A percentile compares a stretch with the other conserved stretches of the same genome.
These are phyloP conservation scores for Timandra comae DNA, from an alignment of 2,888 invertebrate genomes.

Conservation along the genomic window DNA sequence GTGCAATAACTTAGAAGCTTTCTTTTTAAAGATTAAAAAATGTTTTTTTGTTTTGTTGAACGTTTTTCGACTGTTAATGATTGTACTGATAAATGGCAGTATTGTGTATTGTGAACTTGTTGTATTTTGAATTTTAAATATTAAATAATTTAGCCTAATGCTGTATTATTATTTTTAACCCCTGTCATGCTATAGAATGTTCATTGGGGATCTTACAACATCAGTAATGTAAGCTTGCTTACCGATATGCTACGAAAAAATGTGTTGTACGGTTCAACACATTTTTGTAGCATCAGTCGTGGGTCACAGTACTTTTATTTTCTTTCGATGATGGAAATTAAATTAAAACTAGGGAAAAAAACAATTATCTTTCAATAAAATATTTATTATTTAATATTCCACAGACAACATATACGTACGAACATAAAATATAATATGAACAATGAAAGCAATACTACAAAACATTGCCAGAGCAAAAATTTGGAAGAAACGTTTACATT, in stretches of 20 bases:
- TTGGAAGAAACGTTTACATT: not conserved
- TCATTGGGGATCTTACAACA: too few species aligned
- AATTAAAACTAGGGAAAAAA: slow-evolving; percentile 9
- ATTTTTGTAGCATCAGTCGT: too few species aligned
- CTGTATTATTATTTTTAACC: not conserved
- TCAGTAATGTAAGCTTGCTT: too few species aligned
- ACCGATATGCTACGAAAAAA: too few species aligned
- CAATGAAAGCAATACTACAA: not conserved
- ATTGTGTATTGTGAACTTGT: slow-evolving; percentile 8
- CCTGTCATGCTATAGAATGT: too few species aligned
- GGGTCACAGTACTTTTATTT: too few species aligned
- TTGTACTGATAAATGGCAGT: slow-evolving; percentile 3
- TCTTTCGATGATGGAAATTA: not conserved
- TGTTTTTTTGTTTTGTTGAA: too few species aligned
- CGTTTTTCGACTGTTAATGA: not conserved
- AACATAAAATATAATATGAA: slow-evolving; percentile 3
- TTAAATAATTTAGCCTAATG: slow-evolving; percentile 8
- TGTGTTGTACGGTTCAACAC: too few species aligned
- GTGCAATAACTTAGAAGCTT: too few species aligned
- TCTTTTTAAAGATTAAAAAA: too few species aligned
- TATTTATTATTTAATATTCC: slow-evolving; percentile 19
- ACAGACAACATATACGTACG: slow-evolving; percentile 9
- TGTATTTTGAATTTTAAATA: slow-evolving; percentile 15
- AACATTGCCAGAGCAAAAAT: not conserved
- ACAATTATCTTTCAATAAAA: slow-evolving; percentile 7